A percentile compares a stretch with the other conserved stretches of the same genome.
phyloP scores from a whole-genome alignment of 2,888 invertebrate species.

The Hartigia nigra region DNA sequence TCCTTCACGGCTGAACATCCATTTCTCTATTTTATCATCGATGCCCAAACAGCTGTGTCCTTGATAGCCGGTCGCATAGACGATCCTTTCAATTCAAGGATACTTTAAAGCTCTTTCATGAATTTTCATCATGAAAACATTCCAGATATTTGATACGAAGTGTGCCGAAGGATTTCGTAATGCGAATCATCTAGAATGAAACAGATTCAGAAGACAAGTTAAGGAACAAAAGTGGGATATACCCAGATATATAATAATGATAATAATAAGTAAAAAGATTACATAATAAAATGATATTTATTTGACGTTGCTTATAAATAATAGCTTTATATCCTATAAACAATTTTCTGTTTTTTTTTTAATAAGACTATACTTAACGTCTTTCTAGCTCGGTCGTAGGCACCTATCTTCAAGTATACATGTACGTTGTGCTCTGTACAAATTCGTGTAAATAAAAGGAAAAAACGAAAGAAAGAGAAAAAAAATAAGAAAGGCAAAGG shows the following conservation, averaged over 20 bases:
- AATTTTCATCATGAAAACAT: neutral
- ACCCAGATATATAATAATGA: neutral
- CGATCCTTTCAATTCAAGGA: slow-evolving; percentile 84
- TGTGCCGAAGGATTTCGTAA: neutral
- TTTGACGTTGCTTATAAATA: slow-evolving; percentile 59
- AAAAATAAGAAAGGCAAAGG: slow-evolving; percentile 11
- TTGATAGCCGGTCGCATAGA: slow-evolving; percentile 86
- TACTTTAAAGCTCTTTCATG: slow-evolving; percentile 69
- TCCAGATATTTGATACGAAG: neutral
- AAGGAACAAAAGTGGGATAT: neutral
- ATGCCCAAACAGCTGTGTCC: slow-evolving; percentile 81
- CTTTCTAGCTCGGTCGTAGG: neutral
- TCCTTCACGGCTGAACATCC: slow-evolving; percentile 84
- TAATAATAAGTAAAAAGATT: slow-evolving; percentile 3
- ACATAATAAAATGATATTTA: slow-evolving; percentile 53
- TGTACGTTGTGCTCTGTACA: slow-evolving; percentile 44
- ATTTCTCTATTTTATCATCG: slow-evolving; percentile 87
- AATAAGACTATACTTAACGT: neutral
- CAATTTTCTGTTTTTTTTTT: slow-evolving; percentile 40
- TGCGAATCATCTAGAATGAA: neutral
- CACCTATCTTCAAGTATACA: slow-evolving; percentile 15
- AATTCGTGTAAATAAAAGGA: slow-evolving; percentile 38
- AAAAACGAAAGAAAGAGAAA: slow-evolving; percentile 16
- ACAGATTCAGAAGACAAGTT: no score
- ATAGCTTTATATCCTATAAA: slow-evolving; percentile 47